A percentile compares a stretch with the other conserved stretches of the same genome.
Conservation (phyloP, 2,888 invertebrate species). For the Caenorhabditis japonica region DNA sequence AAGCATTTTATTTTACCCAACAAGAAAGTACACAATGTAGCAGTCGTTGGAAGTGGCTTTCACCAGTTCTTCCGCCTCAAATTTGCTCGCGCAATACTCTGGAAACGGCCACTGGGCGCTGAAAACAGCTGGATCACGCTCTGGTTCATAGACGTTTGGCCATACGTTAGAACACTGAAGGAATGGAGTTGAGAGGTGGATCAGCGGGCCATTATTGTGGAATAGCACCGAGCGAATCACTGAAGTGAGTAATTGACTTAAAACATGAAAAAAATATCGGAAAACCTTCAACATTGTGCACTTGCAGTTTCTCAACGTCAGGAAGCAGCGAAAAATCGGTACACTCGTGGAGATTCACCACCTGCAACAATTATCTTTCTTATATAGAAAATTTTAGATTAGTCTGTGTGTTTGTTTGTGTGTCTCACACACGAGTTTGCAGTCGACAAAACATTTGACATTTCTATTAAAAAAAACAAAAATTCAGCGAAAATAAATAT, state of each 20-base stretch:
- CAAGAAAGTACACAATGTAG: conserved; percentile 41
- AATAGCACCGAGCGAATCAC: conserved; percentile 35
- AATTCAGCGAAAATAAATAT: too few relatives aligned
- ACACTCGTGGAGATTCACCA: conserved; percentile 69
- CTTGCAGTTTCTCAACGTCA: conserved; percentile 45
- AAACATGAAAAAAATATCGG: neutral
- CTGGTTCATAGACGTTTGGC: conserved; percentile 70
- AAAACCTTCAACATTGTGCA: conserved; percentile 68
- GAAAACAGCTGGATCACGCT: conserved; percentile 55
- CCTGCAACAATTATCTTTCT: conserved; percentile 47
- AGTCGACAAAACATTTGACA: too few relatives aligned
- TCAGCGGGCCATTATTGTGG: conserved; percentile 43
- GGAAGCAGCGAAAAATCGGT: conserved; percentile 67
- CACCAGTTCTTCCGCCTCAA: conserved; percentile 62
- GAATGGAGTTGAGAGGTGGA: conserved; percentile 67
- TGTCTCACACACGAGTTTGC: too few relatives aligned
- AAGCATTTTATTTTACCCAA: neutral
- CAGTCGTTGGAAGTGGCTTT: conserved; percentile 30
- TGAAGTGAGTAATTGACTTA: too few relatives aligned
- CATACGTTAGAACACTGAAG: conserved; percentile 70
- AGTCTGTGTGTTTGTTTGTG: too few relatives aligned
- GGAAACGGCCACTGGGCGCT: conserved; percentile 58
- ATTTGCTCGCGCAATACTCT: conserved; percentile 68
- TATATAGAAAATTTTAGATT: too few relatives aligned
- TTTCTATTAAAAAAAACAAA: too few relatives aligned